Percentiles rank a stretch among this genome's conserved stretches.
These are phyloP conservation scores for Listronotus oregonensis DNA, from an alignment of 1,140 invertebrate genomes.

Conservation along the genomic window DNA sequence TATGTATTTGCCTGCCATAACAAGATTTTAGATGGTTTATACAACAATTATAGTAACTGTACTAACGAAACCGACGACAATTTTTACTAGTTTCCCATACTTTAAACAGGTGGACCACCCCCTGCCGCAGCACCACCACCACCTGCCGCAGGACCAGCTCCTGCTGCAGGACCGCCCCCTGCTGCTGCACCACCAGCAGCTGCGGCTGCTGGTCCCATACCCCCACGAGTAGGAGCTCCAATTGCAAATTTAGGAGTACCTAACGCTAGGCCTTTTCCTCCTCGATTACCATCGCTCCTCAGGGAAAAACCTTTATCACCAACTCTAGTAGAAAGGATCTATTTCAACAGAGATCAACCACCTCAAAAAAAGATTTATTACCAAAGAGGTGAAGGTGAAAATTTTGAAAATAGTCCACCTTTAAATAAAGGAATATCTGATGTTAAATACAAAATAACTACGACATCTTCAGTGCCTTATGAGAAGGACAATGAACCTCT, in stretches of 20 bases:
- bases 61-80: no score
- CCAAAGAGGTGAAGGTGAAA: not conserved
- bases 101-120: not conserved
- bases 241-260: not conserved
- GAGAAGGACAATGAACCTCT: not conserved
- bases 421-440: not conserved
- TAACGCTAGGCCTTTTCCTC: not conserved
- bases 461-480: not conserved
- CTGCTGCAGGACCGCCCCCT: constrained; percentile 31
- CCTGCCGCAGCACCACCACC: not conserved
- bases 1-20: no score
- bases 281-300: not conserved
- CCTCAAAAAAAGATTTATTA: constrained; percentile 9
- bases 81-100: not conserved
- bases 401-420: not conserved
- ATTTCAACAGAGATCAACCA: constrained; percentile 15
- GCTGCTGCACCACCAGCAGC: constrained; percentile 23
- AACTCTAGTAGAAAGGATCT: constrained; percentile 24
- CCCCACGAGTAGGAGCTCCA: constrained; percentile 11
- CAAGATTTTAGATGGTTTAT: no score
- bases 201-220: constrained; percentile 24
- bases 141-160: constrained; percentile 10
- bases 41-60: no score
- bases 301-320: not conserved
- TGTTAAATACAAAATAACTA: not conserved